Conservation (phyloP, 2,113 vertebrate genomes). For the Saiga tatarica region DNA sequence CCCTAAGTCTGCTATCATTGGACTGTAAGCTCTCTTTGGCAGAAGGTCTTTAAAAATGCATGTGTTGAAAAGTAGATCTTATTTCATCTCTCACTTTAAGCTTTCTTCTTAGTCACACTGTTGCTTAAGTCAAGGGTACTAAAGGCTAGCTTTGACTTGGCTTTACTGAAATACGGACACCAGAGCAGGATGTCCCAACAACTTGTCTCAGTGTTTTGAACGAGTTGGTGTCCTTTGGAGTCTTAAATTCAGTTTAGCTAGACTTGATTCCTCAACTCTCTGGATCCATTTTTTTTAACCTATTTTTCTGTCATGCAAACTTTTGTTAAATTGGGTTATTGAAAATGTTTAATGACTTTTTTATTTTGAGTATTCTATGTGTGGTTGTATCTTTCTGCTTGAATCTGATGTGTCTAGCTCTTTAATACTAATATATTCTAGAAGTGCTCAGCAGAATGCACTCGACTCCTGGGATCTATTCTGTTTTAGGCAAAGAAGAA, state of each 20-base stretch:
- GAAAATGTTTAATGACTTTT: conserved; percentile 51
- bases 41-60: conserved; percentile 46
- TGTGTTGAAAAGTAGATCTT: conserved; percentile 52
- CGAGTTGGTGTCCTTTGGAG: not conserved
- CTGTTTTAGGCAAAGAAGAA: conserved; percentile 92
- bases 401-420: conserved; percentile 64
- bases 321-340: conserved; percentile 40
- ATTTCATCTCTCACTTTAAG: conserved; percentile 31
- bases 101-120: conserved; percentile 22
- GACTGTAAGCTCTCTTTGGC: conserved; percentile 9
- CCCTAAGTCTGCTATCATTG: not conserved
- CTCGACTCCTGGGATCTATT: conserved; percentile 68
- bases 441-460: conserved; percentile 38
- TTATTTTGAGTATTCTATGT: conserved; percentile 47
- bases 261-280: not conserved
- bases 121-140: not conserved
- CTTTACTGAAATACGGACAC: not conserved
- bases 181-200: not conserved
- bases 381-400: conserved; percentile 46
- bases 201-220: not conserved
- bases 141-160: conserved; percentile 3
- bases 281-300: conserved; percentile 14
- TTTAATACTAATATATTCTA: conserved; percentile 72
- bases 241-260: conserved; percentile 26
- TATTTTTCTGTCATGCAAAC: not conserved